phyloP scores from a whole-genome alignment of 2,797 vertebrate species.

The Epinephelus coioides region DNA sequence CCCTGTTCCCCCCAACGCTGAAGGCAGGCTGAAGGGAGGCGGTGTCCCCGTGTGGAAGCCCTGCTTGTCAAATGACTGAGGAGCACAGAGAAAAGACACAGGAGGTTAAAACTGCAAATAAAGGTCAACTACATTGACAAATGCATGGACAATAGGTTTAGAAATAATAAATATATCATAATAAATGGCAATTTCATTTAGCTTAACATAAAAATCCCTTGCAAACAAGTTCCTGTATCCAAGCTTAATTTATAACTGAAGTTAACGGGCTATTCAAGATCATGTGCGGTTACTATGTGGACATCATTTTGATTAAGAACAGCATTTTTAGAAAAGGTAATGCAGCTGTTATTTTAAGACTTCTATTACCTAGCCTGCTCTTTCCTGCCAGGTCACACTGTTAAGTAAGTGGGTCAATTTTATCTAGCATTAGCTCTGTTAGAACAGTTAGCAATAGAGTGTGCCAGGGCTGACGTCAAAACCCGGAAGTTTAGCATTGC shows the following conservation, averaged over 20 bases:
- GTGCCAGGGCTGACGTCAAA: too few relatives aligned
- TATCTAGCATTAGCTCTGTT: too few relatives aligned
- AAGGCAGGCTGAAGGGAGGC: conserved; percentile 95
- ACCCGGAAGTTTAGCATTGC: too few relatives aligned
- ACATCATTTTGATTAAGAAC: background rate
- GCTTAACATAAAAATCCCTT: background rate
- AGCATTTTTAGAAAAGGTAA: background rate
- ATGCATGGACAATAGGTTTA: background rate
- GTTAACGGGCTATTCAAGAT: background rate
- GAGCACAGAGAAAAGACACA: background rate
- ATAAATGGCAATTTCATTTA: background rate
- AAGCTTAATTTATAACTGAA: background rate
- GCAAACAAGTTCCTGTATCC: background rate
- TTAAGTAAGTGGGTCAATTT: too few relatives aligned
- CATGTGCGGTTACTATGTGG: too few relatives aligned
- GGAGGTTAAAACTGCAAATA: background rate
- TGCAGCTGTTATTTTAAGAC: background rate
- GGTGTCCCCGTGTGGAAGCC: conserved; percentile 96
- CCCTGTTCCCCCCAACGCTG: conserved; percentile 92
- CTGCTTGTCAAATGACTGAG: conserved; percentile 96
- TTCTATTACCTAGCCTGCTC: background rate
- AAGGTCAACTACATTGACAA: background rate
- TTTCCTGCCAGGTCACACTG: too few relatives aligned
- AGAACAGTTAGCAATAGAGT: too few relatives aligned
- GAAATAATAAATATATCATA: background rate